Evolutionary conservation across 2,888 invertebrate genomes (phyloP), one percentile per base, ranked within the genome.

Genomic region (Pammene aurita): DNA sequence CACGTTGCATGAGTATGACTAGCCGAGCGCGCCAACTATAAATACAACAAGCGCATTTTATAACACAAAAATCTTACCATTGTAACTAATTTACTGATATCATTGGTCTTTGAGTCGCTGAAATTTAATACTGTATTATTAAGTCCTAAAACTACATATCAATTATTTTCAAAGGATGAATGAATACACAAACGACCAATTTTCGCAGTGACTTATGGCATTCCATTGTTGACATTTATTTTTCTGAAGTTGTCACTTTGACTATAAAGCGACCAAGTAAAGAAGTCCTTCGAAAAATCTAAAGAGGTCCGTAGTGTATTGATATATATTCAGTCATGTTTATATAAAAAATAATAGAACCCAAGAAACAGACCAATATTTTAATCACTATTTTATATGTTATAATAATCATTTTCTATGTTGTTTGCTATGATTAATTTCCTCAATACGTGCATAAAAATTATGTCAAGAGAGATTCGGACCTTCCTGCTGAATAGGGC

Each of bases 1-100:
- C 70, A 71, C 69, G 71, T 50, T 71, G 70, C 69, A n/a, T 14
- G 66, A 68, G 14, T 0, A 34, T 7, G 54, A 34, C 66, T 73
- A n/a, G 2, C 38, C 71, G 63, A 71, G 71, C 72, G 70, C 69
- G 72, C 71, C 60, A 75, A 72, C 55, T 70, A 57, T 54, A 71
- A 60, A 66, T 60, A 52, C 26, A 13, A 52, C 13, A 48, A n/a
- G 14, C 41, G 48, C 35, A 34, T 26, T 48, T 34, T 57, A n/a
- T 7, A 34, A 9, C 7, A 14, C 2, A 35, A 34, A 18, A 14
- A 50, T 18, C 42, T 70, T n/a, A 73, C 72, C 74, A 74, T 73
- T 11, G 42, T 61, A 42, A 66, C 66, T 55, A 61, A 66, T 66
- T 66, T 41, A 66, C 55, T 16, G 56, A 60, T 64, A 44, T 48